Evolutionary conservation across 2,888 invertebrate genomes (phyloP).

Genomic region (Drosophila acutilabella): DNA sequence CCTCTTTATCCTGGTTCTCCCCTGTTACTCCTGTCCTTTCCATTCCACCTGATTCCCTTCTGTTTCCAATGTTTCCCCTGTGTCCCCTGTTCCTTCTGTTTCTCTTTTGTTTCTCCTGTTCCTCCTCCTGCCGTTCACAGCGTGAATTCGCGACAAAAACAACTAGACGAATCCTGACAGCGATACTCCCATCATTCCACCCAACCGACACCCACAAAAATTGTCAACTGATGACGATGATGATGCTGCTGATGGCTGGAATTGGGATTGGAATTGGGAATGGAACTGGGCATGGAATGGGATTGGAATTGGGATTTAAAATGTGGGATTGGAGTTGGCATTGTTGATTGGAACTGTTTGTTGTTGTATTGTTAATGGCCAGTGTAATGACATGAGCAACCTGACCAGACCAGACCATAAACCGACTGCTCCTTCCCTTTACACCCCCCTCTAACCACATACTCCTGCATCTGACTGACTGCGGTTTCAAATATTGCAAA

Average conservation of each 20-base stretch:
- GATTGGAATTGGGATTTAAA: not conserved
- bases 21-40: too few relatives aligned
- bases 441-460: not conserved
- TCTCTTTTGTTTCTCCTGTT: not conserved
- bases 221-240: conserved; percentile 21
- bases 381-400: conserved; percentile 64
- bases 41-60: too few relatives aligned
- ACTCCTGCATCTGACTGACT: conserved; percentile 47
- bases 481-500: conserved; percentile 82
- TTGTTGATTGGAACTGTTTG: conserved; percentile 20
- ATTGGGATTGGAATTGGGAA: not conserved
- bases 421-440: not conserved
- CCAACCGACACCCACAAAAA: conserved; percentile 21
- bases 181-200: conserved; percentile 53
- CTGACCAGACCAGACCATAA: conserved; percentile 22
- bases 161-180: conserved; percentile 43
- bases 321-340: not conserved
- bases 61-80: too few relatives aligned
- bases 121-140: conserved; percentile 47
- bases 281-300: not conserved
- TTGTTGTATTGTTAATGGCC: conserved; percentile 45
- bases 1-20: too few relatives aligned
- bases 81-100: too few relatives aligned
- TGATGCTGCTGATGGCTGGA: not conserved
- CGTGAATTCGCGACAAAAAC: conserved; percentile 57